phyloP scores from a whole-genome alignment of 1,140 invertebrate genomes.

The Charaxes varanes region DNA sequence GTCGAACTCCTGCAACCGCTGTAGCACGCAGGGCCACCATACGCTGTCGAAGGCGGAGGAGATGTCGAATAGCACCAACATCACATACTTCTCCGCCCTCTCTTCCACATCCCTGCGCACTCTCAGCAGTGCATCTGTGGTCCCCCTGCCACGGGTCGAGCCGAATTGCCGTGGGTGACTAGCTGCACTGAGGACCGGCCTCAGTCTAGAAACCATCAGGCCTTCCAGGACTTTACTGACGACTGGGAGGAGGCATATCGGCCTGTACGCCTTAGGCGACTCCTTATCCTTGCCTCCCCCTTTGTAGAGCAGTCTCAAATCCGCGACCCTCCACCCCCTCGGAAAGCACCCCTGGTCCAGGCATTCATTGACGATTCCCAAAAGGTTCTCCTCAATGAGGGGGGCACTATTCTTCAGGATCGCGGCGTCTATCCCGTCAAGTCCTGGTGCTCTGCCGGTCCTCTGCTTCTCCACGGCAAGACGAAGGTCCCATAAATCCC shows the following conservation, averaged over 20 bases:
- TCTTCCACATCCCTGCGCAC: neutral
- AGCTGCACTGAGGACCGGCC: neutral
- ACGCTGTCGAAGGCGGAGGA: neutral
- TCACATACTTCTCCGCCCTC: neutral
- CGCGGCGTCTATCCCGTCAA: neutral
- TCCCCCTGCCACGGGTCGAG: neutral
- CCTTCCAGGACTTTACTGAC: neutral
- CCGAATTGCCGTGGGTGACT: neutral
- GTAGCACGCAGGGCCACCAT: neutral
- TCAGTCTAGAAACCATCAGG: neutral
- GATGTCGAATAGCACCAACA: neutral
- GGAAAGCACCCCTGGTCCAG: neutral
- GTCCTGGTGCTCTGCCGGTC: neutral
- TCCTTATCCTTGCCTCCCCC: neutral
- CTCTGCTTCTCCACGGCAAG: too few relatives aligned
- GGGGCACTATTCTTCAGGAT: neutral
- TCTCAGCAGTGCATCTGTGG: neutral
- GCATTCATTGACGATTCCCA: neutral
- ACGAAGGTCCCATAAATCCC: too few relatives aligned
- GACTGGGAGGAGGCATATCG: neutral
- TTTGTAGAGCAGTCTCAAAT: neutral
- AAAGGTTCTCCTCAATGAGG: neutral
- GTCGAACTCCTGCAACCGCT: neutral
- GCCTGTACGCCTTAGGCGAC: neutral
- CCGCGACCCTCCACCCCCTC: neutral